Evolutionary conservation across 1,140 invertebrate genomes (phyloP).

Genomic region (Hestina assimilis): DNA sequence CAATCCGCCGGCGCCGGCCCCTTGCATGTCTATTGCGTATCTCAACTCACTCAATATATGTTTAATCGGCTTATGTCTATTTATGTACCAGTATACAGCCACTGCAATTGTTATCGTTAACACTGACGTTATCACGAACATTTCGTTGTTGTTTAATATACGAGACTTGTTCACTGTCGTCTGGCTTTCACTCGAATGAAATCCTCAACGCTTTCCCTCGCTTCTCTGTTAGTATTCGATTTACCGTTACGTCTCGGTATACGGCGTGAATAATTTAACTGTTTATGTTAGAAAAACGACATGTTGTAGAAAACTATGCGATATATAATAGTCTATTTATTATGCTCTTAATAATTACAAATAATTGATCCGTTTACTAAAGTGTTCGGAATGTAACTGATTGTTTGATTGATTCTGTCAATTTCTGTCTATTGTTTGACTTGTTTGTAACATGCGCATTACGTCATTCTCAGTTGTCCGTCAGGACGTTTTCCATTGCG

Average conservation of each 20-base stretch:
- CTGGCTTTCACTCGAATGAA: constrained; percentile 66
- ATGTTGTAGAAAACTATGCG: background rate
- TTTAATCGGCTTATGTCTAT: constrained; percentile 63
- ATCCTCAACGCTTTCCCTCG: constrained; percentile 70
- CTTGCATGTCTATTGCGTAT: constrained; percentile 64
- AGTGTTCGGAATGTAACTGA: constrained; percentile 22
- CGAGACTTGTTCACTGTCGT: constrained; percentile 47
- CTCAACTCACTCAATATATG: constrained; percentile 59
- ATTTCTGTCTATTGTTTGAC: constrained; percentile 11
- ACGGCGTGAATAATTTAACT: constrained; percentile 27
- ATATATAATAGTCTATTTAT: too few relatives aligned
- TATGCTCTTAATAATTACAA: too few relatives aligned
- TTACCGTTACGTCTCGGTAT: constrained; percentile 59
- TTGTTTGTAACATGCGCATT: constrained; percentile 36
- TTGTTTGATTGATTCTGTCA: too few relatives aligned
- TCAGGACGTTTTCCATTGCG: constrained; percentile 9
- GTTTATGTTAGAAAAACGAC: constrained; percentile 30
- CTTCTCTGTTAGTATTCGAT: constrained; percentile 46
- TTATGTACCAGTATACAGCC: constrained; percentile 62
- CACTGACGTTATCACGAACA: constrained; percentile 55
- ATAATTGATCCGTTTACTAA: background rate
- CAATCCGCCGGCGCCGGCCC: constrained; percentile 61
- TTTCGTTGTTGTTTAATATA: constrained; percentile 59
- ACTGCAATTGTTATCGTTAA: constrained; percentile 42
- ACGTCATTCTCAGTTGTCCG: constrained; percentile 23